Evolutionary conservation across 2,113 vertebrate species (phyloP).

Genomic region (Odocoileus virginianus): DNA sequence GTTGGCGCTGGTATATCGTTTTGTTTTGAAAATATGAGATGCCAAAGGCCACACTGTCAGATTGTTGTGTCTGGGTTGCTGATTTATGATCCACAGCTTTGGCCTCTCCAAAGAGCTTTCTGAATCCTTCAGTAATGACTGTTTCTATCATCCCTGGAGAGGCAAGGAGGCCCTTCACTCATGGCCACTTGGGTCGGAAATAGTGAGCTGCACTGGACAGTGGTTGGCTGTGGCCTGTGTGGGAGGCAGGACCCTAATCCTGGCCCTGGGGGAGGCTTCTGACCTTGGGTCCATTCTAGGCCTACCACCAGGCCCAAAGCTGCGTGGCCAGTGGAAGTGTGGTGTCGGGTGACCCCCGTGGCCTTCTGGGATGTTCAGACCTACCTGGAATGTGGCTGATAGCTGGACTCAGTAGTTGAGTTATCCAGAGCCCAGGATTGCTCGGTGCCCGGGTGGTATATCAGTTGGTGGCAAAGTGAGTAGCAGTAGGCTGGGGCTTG

Average conservation of each 20-base stretch:
- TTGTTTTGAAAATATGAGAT: constrained; percentile 61
- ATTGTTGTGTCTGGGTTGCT: constrained; percentile 64
- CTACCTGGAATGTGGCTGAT: neutral
- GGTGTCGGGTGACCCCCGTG: neutral
- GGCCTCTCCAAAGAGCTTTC: constrained; percentile 51
- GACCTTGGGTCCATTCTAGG: neutral
- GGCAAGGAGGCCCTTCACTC: neutral
- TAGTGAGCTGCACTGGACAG: neutral
- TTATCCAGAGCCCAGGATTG: neutral
- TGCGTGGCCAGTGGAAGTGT: neutral
- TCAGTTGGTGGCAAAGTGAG: neutral
- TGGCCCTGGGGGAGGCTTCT: neutral
- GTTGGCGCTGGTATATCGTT: constrained; percentile 47
- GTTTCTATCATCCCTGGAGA: constrained; percentile 26
- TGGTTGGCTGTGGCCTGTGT: neutral
- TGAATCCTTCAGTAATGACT: constrained; percentile 37
- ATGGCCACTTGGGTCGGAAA: neutral
- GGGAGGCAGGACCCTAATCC: neutral
- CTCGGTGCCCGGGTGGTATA: neutral
- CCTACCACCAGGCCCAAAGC: neutral
- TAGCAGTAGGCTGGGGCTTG: neutral
- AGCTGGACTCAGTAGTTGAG: constrained; percentile 5
- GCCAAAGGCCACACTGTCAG: constrained; percentile 51
- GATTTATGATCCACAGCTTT: constrained; percentile 48
- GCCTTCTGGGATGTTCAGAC: constrained; percentile 10